Conservation (phyloP, 1,140 invertebrate species). For the Drosophila varians region DNA sequence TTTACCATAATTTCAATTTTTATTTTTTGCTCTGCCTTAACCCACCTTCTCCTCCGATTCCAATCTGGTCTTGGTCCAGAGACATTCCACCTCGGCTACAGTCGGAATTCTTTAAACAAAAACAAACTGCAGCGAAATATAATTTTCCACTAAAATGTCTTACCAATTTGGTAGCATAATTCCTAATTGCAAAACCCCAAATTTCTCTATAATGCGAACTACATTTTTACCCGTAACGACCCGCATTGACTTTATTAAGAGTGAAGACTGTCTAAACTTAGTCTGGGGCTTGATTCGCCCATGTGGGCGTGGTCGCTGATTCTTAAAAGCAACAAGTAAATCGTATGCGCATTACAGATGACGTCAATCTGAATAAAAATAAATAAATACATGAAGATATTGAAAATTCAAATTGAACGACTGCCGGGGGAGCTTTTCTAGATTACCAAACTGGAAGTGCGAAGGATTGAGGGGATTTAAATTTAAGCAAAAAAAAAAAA, state of each 20-base stretch:
- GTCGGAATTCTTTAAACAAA: constrained; percentile 18
- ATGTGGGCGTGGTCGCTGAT: constrained; percentile 40
- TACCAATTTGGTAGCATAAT: not conserved
- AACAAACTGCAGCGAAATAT: not conserved
- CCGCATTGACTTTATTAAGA: not conserved
- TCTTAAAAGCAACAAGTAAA: constrained; percentile 69
- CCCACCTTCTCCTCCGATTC: constrained; percentile 31
- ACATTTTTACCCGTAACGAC: too few relatives aligned
- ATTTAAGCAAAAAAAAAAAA: not conserved
- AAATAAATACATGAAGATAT: constrained; percentile 39
- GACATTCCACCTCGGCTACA: constrained; percentile 25
- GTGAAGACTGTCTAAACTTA: constrained; percentile 16
- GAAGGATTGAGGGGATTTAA: constrained; percentile 7
- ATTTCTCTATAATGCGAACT: not conserved
- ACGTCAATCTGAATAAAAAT: constrained; percentile 62
- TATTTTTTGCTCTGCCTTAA: constrained; percentile 31
- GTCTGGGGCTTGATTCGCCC: constrained; percentile 48
- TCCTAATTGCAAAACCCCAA: not conserved
- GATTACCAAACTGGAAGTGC: constrained; percentile 18
- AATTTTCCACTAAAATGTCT: not conserved
- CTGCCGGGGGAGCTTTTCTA: constrained; percentile 56
- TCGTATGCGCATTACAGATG: constrained; percentile 75
- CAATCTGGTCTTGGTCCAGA: too few relatives aligned
- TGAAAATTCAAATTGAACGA: constrained; percentile 67
- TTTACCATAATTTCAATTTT: constrained; percentile 73